These are phyloP conservation scores for Actinemys pallida DNA, from an alignment of 2,113 vertebrate species.

Conservation along the genomic window DNA sequence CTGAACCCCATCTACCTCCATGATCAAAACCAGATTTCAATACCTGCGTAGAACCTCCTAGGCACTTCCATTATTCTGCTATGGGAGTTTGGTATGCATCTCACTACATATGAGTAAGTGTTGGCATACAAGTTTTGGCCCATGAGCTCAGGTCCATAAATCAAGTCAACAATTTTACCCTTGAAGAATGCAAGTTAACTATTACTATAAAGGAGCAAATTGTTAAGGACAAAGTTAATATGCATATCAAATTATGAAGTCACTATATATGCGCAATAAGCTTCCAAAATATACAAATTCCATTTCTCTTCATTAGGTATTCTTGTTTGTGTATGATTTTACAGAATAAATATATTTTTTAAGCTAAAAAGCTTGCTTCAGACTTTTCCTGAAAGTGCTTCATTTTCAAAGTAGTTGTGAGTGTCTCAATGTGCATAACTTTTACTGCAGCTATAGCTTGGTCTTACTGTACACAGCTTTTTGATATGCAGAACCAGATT, in stretches of 20 bases:
- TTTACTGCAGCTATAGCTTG: background rate
- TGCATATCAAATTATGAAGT: background rate
- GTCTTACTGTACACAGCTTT: background rate
- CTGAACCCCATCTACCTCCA: constrained; percentile 51
- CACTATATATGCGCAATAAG: background rate
- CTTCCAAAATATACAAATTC: background rate
- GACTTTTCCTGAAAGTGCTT: background rate
- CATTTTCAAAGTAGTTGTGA: background rate
- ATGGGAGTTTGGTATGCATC: background rate
- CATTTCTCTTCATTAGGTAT: background rate
- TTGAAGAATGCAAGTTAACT: background rate
- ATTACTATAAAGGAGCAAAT: background rate
- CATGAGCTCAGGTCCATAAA: constrained; percentile 5
- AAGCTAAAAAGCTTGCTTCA: background rate
- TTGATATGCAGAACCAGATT: background rate
- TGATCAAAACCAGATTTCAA: background rate
- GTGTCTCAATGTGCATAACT: background rate
- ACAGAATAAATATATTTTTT: background rate
- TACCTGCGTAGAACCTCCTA: background rate
- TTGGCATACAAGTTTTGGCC: background rate
- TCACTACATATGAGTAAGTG: background rate
- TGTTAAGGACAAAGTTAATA: background rate
- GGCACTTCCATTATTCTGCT: background rate
- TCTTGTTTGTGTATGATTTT: background rate
- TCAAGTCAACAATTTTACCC: background rate